Conservation (phyloP, 2,113 vertebrate genomes). For the Poecile atricapillus region DNA sequence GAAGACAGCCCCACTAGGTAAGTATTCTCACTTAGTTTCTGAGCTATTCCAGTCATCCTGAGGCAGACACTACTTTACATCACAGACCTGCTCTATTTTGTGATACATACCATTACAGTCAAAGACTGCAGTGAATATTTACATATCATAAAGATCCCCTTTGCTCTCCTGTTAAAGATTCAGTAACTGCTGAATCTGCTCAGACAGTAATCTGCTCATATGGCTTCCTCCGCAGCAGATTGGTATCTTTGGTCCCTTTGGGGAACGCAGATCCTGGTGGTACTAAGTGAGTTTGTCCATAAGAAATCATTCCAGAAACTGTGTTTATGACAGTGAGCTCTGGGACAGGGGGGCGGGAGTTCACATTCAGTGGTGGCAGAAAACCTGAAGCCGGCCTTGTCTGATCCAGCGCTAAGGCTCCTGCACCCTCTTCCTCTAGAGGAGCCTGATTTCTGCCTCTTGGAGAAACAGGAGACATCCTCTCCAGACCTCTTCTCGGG, state of each 20-base stretch:
- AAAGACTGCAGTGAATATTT: background rate
- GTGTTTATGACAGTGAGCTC: conserved; percentile 70
- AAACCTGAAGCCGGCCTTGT: conserved; percentile 74
- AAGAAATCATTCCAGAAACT: conserved; percentile 63
- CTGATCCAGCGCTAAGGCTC: conserved; percentile 76
- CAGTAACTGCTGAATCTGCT: conserved; percentile 85
- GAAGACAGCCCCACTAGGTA: background rate
- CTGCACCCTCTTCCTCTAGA: conserved; percentile 77
- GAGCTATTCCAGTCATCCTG: background rate
- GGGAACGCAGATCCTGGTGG: conserved; percentile 76
- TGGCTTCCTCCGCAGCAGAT: conserved; percentile 77
- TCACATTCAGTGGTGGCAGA: conserved; percentile 82
- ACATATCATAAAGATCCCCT: background rate
- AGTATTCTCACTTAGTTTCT: background rate
- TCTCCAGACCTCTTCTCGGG: conserved; percentile 79
- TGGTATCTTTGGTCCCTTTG: conserved; percentile 75
- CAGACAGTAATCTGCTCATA: conserved; percentile 81
- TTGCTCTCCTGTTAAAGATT: conserved; percentile 74
- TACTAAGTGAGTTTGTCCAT: conserved; percentile 72
- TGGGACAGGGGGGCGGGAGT: conserved; percentile 72
- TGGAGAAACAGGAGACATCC: background rate
- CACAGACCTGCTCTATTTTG: background rate
- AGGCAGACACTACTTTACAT: background rate
- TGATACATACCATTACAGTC: background rate
- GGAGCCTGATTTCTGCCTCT: conserved; percentile 64